Base-by-base conservation (phyloP, 2,797 vertebrate genomes). In the Choloepus didactylus region DNA sequence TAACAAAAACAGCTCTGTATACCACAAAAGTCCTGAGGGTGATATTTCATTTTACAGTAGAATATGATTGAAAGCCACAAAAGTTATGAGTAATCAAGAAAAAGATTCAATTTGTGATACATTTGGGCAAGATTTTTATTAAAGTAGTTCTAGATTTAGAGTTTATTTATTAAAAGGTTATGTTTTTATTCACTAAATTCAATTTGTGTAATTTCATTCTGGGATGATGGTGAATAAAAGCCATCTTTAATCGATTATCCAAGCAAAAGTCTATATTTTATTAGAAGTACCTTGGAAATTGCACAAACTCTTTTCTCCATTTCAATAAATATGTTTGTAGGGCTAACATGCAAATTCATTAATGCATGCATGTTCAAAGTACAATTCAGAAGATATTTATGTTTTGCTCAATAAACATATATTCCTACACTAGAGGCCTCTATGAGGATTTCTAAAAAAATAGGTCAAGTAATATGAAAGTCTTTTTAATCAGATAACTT, bases 101-200 rank as follows among this genome's bases (percentile, higher is more conserved):
- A 72, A 82, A n/a, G 12, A n/a, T 56, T 56, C 49, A 9, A 3
- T 9, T 77, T 81, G 9, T 60, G n/a, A 87, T 56, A 25, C 31
- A 49, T 31, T 11, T n/a, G 35, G 15, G 11, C 18, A 49, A 72
- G 15, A 62, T 9, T 87, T 83, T 93, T 49, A 93, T 64, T 81
- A 82, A 75, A 81, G 27, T 56, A 54, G 38, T 73, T 73, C 25
- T 46, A 69, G 6, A 88, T 91, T 70, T 91, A 72, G 90, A 87
- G 11, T 56, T 64, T 76, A 62, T 69, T 90, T 70, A 83, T 51
- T 66, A 81, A 64, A 64, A 75, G 6, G 64, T 46, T 79, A 12
- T 62, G 12, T 35, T 60, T 70, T 83, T 60, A 15, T 77, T 56
- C 29, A 83, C 38, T 73, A 67, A 84, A 62, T 59, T 49, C 27